These are phyloP conservation scores for Scelioninae gen. 2 DNA, from an alignment of 2,888 invertebrate species.

Conservation along the genomic window DNA sequence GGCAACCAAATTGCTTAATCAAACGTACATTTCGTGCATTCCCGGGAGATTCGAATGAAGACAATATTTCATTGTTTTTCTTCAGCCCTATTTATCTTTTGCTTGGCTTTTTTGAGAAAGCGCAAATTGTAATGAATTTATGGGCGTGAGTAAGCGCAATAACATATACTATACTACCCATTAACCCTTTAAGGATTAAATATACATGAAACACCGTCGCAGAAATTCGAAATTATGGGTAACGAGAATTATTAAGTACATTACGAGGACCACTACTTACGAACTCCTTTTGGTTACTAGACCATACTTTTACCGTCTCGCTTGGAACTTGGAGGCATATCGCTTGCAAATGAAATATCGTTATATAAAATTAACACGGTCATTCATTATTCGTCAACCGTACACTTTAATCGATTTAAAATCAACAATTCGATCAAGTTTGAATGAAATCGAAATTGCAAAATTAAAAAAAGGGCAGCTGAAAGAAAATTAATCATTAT, in stretches of 20 bases:
- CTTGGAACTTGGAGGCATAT: conserved; percentile 5
- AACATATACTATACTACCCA: conserved; percentile 16
- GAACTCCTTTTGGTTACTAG: conserved; percentile 10
- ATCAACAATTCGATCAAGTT: conserved; percentile 19
- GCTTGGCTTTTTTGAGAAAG: no score
- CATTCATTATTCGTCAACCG: conserved; percentile 3
- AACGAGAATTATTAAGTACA: conserved; percentile 33
- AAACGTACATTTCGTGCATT: conserved; percentile 26
- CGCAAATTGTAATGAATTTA: no score
- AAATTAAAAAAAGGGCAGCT: no score
- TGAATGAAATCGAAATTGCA: no score
- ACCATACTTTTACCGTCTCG: conserved; percentile 22
- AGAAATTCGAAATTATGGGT: conserved; percentile 34
- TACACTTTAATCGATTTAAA: conserved; percentile 11
- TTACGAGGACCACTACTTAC: conserved; percentile 26
- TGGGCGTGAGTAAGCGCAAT: conserved; percentile 18
- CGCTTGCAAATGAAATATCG: no score
- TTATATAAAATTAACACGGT: conserved; percentile 24
- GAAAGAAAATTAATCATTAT: no score
- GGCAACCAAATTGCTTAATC: conserved; percentile 41
- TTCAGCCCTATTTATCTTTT: no score
- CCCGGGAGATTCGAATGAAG: no score
- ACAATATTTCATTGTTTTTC: no score
- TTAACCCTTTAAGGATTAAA: conserved; percentile 40
- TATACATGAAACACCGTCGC: conserved; percentile 38